Evolutionary conservation across 2,888 invertebrate genomes (phyloP).

Genomic region (Amitus sp.): DNA sequence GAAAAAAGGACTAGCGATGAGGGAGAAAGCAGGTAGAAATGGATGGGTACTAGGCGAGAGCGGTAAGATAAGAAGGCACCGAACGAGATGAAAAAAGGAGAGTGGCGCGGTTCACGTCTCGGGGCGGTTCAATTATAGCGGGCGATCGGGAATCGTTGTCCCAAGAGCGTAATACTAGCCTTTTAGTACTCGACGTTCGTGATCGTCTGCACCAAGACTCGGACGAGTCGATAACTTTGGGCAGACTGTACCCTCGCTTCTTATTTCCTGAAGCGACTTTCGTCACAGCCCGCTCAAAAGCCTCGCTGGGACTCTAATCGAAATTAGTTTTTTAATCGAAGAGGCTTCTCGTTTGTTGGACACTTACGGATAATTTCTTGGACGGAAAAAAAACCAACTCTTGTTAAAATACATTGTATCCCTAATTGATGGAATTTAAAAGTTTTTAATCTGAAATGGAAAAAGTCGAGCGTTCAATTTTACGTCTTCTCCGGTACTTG

Average conservation of each 20-base stretch:
- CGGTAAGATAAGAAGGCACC: conserved; percentile 10
- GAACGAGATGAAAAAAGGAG: conserved; percentile 17
- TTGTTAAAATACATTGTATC: no score
- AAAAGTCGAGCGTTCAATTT: no score
- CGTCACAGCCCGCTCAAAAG: conserved; percentile 49
- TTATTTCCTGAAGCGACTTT: conserved; percentile 33
- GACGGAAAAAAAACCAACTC: conserved; percentile 8
- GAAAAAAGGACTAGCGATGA: conserved; percentile 3
- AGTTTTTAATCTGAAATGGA: no score
- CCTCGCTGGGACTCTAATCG: conserved; percentile 61
- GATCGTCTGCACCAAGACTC: conserved; percentile 24
- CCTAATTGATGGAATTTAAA: no score
- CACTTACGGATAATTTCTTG: conserved; percentile 16
- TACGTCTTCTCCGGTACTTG: no score
- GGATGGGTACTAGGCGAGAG: conserved; percentile 17
- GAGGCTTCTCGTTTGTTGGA: conserved; percentile 62
- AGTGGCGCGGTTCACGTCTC: conserved; percentile 16
- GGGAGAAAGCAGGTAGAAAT: conserved; percentile 26
- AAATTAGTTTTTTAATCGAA: conserved; percentile 65
- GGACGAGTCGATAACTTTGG: conserved; percentile 25
- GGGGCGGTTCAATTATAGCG: conserved; percentile 17
- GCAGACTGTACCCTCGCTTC: conserved; percentile 29
- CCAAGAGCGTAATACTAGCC: neutral
- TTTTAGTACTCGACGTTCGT: conserved; percentile 25
- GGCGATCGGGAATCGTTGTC: conserved; percentile 7